phyloP scores from a whole-genome alignment of 2,797 vertebrate genomes.

The Rhynchotus rufescens region DNA sequence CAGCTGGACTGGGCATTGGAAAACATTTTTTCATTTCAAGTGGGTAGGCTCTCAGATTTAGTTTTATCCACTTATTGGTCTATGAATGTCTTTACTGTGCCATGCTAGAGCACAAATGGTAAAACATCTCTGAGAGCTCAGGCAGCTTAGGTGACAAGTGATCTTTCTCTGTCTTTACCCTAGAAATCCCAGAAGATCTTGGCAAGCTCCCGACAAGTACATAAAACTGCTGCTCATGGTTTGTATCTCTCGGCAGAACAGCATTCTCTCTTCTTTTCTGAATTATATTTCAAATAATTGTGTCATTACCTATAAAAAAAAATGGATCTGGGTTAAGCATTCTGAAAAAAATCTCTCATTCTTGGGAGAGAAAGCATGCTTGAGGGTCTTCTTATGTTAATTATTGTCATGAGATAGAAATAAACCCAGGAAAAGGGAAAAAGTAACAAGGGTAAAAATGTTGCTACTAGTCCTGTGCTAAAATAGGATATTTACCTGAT shows the following conservation, averaged over 20 bases:
- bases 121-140: background rate
- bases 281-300: background rate
- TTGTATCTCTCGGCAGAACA: conserved; percentile 18
- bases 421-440: background rate
- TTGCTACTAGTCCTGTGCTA: background rate
- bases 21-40: background rate
- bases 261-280: background rate
- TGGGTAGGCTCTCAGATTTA: background rate
- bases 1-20: background rate
- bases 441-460: background rate
- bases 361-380: fast-evolving
- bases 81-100: background rate
- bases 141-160: background rate
- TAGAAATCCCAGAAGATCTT: conserved; percentile 71
- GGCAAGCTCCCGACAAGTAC: conserved; percentile 60
- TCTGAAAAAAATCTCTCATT: fast-evolving
- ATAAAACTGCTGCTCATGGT: conserved; percentile 72
- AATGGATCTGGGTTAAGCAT: background rate
- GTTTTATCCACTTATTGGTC: background rate
- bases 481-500: background rate
- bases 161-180: conserved; percentile 4
- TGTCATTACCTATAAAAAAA: background rate
- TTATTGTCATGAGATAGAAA: background rate
- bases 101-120: background rate
- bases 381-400: background rate